Conservation (phyloP, 2,888 invertebrate species). For the Drosophila phalerata region DNA sequence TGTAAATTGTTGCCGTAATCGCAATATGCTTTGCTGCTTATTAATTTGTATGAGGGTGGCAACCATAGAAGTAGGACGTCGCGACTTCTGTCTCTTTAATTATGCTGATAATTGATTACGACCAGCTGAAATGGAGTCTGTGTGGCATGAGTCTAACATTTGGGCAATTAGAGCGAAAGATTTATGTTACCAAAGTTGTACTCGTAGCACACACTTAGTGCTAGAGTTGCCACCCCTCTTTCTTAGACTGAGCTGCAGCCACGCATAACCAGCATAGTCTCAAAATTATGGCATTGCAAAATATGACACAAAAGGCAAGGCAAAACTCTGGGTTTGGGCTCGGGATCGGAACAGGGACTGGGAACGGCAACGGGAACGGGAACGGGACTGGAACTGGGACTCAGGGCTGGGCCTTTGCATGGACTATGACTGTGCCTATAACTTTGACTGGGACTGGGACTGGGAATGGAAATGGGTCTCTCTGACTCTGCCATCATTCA, state of each 20-base stretch:
- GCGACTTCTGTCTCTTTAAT: conserved; percentile 66
- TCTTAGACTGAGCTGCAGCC: conserved; percentile 47
- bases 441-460: conserved; percentile 5
- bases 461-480: conserved; percentile 16
- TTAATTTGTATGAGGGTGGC: conserved; percentile 74
- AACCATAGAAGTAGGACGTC: conserved; percentile 34
- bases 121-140: conserved; percentile 45
- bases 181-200: conserved; percentile 54
- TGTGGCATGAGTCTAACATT: conserved; percentile 26
- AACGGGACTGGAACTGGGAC: conserved; percentile 18
- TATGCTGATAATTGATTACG: conserved; percentile 72
- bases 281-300: conserved; percentile 76
- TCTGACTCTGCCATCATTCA: conserved; percentile 69
- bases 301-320: conserved; percentile 74
- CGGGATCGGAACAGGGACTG: not conserved
- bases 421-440: conserved; percentile 10
- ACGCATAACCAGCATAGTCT: conserved; percentile 68
- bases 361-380: too few relatives aligned
- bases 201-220: conserved; percentile 24
- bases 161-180: conserved; percentile 62
- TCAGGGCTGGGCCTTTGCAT: conserved; percentile 24
- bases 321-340: conserved; percentile 7
- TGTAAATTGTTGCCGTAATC: conserved; percentile 79
- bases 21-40: conserved; percentile 74
- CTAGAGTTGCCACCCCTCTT: conserved; percentile 6